These are phyloP conservation scores for Imbricaverruca yamaguchii DNA, from an alignment of 2,888 invertebrate species.

Conservation along the genomic window DNA sequence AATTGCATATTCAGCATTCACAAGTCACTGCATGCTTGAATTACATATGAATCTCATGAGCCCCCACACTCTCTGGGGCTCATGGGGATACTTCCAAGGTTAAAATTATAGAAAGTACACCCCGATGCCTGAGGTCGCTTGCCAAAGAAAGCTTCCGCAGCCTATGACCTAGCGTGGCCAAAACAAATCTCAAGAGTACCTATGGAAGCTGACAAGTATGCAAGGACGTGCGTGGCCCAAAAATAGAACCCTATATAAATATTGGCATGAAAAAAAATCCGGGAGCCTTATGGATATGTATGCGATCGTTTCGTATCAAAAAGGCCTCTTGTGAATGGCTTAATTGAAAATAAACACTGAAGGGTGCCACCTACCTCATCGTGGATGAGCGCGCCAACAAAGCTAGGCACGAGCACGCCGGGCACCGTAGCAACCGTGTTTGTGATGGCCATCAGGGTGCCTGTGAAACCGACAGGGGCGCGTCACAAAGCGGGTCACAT, in stretches of 20 bases:
- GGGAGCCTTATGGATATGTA: too few species aligned
- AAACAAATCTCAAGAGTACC: background rate
- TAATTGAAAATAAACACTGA: too few species aligned
- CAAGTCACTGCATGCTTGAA: too few species aligned
- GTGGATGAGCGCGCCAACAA: conserved; percentile 62
- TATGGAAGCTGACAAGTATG: background rate
- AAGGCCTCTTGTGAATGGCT: too few species aligned
- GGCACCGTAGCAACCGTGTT: conserved; percentile 72
- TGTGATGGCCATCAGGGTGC: conserved; percentile 69
- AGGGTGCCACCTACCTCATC: conserved; percentile 58
- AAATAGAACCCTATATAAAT: background rate
- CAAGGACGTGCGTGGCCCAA: background rate
- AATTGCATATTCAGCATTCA: too few species aligned
- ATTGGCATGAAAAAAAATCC: background rate
- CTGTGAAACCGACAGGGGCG: conserved; percentile 40
- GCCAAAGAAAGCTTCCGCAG: background rate
- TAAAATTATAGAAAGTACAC: too few species aligned
- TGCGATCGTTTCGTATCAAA: too few species aligned
- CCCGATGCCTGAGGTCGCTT: background rate
- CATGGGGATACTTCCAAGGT: too few species aligned
- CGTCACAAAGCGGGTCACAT: background rate
- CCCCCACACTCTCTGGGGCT: too few species aligned
- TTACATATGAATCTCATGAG: too few species aligned
- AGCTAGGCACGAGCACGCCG: conserved; percentile 67
- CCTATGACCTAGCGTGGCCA: background rate